phyloP scores from a whole-genome alignment of 2,113 vertebrate species.

The Lophochroa leadbeateri region DNA sequence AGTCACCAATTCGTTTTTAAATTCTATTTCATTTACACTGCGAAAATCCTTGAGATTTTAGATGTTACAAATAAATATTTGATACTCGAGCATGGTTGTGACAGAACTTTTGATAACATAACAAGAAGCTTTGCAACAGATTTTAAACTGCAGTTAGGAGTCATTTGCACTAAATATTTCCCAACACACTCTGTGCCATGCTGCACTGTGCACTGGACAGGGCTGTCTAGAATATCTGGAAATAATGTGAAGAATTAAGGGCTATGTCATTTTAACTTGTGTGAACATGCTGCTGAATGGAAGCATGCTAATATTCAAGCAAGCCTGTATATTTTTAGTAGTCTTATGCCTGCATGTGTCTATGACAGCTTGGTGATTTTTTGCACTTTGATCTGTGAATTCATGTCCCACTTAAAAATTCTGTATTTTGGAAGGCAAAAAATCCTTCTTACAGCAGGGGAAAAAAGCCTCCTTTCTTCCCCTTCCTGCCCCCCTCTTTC shows the following conservation, averaged over 20 bases:
- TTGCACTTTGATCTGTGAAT: constrained; percentile 61
- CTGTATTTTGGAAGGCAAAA: constrained; percentile 6
- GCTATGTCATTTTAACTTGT: neutral
- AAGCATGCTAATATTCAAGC: constrained; percentile 15
- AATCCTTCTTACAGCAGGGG: neutral
- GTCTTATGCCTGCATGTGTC: constrained; percentile 6
- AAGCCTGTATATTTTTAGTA: constrained; percentile 45
- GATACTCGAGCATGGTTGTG: neutral
- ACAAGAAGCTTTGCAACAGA: neutral
- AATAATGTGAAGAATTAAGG: constrained; percentile 11
- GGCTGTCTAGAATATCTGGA: neutral
- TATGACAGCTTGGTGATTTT: constrained; percentile 64
- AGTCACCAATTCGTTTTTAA: neutral
- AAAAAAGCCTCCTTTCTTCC: neutral
- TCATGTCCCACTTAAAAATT: constrained; percentile 46
- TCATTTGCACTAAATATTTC: neutral
- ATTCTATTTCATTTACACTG: constrained; percentile 26
- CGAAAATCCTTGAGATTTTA: constrained; percentile 22
- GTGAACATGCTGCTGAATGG: constrained; percentile 18
- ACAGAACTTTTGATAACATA: neutral
- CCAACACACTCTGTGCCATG: neutral
- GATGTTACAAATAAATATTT: constrained; percentile 1
- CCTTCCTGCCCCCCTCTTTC: neutral
- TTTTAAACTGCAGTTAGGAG: neutral
- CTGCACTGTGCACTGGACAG: neutral